Conservation (phyloP, 2,113 vertebrate genomes). For the Lagopus muta region DNA sequence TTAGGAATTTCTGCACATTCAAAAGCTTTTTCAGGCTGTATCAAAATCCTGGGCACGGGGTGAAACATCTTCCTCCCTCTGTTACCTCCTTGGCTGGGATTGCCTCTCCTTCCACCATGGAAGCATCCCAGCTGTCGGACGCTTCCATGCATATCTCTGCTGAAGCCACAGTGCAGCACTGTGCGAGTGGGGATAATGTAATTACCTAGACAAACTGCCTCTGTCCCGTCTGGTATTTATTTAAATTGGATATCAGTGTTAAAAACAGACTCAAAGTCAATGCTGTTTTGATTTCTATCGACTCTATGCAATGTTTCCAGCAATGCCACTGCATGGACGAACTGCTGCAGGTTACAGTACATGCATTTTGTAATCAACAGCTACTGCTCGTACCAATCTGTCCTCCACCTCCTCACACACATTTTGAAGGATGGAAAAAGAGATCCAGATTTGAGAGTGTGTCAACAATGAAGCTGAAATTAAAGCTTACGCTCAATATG, state of each 20-base stretch:
- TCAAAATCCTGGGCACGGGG: not conserved
- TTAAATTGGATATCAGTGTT: not conserved
- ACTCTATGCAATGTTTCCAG: fast-evolving
- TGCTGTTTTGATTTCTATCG: not conserved
- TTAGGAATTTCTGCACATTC: not conserved
- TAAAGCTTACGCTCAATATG: not conserved
- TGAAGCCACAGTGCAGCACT: not conserved
- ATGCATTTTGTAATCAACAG: not conserved
- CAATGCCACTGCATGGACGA: fast-evolving
- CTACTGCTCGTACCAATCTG: not conserved
- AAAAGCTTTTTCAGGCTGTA: not conserved
- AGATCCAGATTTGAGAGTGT: not conserved
- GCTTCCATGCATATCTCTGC: not conserved
- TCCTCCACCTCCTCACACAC: not conserved
- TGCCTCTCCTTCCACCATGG: not conserved
- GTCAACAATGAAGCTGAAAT: not conserved
- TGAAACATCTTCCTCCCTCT: not conserved
- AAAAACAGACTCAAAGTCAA: not conserved
- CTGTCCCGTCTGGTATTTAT: not conserved
- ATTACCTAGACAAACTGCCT: not conserved
- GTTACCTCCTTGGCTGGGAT: no score
- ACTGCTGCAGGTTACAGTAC: not conserved
- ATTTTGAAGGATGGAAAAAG: not conserved
- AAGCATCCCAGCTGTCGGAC: not conserved
- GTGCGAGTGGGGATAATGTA: not conserved